Evolutionary conservation across 2,888 invertebrate genomes (phyloP), one percentile per base, ranked within the genome.

Genomic region (Bhutanitis thaidina): DNA sequence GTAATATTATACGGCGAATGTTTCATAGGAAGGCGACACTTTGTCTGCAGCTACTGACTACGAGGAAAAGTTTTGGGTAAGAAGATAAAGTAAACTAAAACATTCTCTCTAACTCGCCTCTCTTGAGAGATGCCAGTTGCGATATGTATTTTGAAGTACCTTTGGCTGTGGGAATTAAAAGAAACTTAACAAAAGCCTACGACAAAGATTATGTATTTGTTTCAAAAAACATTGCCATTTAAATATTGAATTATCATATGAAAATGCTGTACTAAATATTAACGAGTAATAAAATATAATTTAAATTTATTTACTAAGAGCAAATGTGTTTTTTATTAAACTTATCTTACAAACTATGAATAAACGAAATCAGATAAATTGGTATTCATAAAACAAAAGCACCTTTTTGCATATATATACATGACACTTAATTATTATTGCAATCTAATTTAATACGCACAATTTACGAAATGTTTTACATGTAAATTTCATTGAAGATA

Each of bases 21-120:
- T 53, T 41, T 51, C 50, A 54, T 51, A 49, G 36, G 27, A 51
- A 46, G 46, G 49, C 46, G 49, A 51, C 52, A 49, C 43, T 47
- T 43, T 29, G 53, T 48, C 52, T 52, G 50, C 45, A 27, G 27
- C 27, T 27, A 37, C 27, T 16, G 30, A 15, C 30, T 47, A 47
- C 38, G 29, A 29, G 38, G 43, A 52, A 52, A 52, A 52, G 43
- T 47, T 52, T 52, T 34, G 27, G 16, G 43, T 41, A 38, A 38
- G 38, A 37, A 52, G 47, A 47, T 47, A 52, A 51, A 41, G 43
- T 52, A 34, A 45, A 52, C 52, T 47, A 47, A 52, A 47, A 52
- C 52, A 51, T 46, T 52, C 30, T 32, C 13, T 43, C 38, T 47
- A 52, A 52, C 52, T 47, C 39, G 52, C 25, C 38, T 47, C 52